Evolutionary conservation across 2,113 vertebrate species (phyloP).

Genomic region (Rousettus leschenaultii): DNA sequence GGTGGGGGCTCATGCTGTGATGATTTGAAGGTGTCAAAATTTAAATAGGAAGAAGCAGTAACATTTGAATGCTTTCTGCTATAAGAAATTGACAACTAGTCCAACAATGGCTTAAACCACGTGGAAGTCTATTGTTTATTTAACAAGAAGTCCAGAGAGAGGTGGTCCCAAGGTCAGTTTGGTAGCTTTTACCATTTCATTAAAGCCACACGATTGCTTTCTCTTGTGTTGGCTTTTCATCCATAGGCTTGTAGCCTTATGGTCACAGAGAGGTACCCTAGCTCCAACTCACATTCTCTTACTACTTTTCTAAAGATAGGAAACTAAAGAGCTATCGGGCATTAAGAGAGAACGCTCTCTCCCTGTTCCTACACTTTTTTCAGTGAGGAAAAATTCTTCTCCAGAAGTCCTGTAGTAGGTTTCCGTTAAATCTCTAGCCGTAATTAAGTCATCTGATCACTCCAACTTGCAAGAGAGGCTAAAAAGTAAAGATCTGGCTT

Average conservation of each 20-base stretch:
- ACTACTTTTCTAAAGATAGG: background rate
- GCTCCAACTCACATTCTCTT: background rate
- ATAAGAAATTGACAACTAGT: background rate
- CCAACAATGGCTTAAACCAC: background rate
- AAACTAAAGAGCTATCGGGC: background rate
- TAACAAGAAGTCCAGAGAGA: background rate
- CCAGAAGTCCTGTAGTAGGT: background rate
- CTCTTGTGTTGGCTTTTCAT: background rate
- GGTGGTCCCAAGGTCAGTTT: background rate
- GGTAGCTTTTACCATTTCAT: background rate
- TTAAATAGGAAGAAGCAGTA: background rate
- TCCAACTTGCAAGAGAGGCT: background rate
- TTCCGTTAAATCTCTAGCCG: background rate
- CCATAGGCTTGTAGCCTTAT: background rate
- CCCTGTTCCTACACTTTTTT: too few species aligned
- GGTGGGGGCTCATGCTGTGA: background rate
- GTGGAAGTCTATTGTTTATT: background rate
- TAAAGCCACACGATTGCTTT: background rate
- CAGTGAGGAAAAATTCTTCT: background rate
- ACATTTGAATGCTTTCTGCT: background rate
- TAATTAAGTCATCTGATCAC: background rate
- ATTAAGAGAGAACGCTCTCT: background rate
- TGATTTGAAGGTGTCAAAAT: background rate
- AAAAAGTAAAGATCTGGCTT: background rate
- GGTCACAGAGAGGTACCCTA: background rate